Conservation (phyloP, 2,888 invertebrate genomes). For the Drosophila bunnanda region DNA sequence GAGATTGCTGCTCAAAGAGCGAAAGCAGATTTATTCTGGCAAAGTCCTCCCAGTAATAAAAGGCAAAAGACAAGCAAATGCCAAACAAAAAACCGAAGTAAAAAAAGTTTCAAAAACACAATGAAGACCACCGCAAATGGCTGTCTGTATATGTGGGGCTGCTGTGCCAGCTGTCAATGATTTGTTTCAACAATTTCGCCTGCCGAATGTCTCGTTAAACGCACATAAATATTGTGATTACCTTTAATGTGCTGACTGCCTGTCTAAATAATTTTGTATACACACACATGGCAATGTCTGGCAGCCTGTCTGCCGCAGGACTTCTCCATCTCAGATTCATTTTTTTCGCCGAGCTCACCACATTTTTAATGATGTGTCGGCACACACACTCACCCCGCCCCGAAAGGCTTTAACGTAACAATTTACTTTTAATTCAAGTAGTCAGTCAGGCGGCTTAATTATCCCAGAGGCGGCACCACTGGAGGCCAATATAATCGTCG, state of each 20-base stretch:
- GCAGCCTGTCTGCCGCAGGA: constrained; percentile 37
- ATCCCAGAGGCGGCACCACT: constrained; percentile 41
- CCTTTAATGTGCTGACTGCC: constrained; percentile 71
- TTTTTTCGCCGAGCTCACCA: constrained; percentile 50
- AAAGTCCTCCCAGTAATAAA: constrained; percentile 1
- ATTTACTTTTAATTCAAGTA: constrained; percentile 46
- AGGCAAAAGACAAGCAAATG: constrained; percentile 34
- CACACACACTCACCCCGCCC: constrained; percentile 1
- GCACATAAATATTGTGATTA: constrained; percentile 79
- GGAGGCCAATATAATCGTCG: constrained; percentile 62
- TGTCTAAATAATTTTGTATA: constrained; percentile 26
- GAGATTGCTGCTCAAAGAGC: constrained; percentile 15
- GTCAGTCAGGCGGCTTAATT: constrained; percentile 54
- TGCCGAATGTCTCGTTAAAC: constrained; percentile 72
- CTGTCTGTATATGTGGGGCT: constrained; percentile 30
- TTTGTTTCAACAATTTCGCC: constrained; percentile 74
- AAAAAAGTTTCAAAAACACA: constrained; percentile 34
- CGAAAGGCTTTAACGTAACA: constrained; percentile 46
- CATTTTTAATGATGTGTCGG: constrained; percentile 54
- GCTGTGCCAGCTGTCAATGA: constrained; percentile 73
- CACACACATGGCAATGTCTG: constrained; percentile 23
- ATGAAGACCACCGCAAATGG: constrained; percentile 47
- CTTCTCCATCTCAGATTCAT: not conserved
- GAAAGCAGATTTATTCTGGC: not conserved
- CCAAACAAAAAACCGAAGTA: constrained; percentile 26